phyloP scores from a whole-genome alignment of 2,113 vertebrate species.

The Astur gentilis region DNA sequence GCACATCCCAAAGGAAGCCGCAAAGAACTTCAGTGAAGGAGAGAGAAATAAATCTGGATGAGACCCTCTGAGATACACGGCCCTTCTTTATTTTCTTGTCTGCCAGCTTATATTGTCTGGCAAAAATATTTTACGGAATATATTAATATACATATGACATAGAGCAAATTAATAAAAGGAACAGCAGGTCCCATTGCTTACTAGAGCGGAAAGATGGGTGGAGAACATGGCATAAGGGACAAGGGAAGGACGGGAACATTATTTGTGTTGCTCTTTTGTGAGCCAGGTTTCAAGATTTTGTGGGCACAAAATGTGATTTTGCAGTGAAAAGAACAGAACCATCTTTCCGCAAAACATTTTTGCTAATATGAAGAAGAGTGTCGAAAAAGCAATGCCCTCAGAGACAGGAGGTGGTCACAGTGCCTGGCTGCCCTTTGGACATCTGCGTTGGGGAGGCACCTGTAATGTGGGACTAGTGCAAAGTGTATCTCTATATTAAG shows the following conservation, averaged over 20 bases:
- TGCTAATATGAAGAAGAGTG: not conserved
- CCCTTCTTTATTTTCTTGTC: conserved; percentile 29
- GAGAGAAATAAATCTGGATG: conserved; percentile 44
- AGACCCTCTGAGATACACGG: conserved; percentile 31
- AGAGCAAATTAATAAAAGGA: conserved; percentile 67
- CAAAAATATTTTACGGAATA: conserved; percentile 57
- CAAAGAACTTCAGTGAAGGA: conserved; percentile 42
- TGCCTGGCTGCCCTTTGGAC: conserved; percentile 64
- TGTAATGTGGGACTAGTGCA: conserved; percentile 56
- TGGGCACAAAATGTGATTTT: not conserved
- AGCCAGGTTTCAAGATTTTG: conserved; percentile 18
- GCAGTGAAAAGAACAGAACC: not conserved
- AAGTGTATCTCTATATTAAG: conserved; percentile 65
- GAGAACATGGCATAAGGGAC: conserved; percentile 62
- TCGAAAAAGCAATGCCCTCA: conserved; percentile 21
- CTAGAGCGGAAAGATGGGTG: conserved; percentile 64
- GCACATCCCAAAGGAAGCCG: conserved; percentile 30
- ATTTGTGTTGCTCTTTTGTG: conserved; percentile 21
- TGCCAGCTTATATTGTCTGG: conserved; percentile 51
- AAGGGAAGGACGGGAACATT: conserved; percentile 24
- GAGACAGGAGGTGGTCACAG: conserved; percentile 46
- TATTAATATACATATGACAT: conserved; percentile 68
- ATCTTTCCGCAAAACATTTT: not conserved
- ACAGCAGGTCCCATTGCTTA: conserved; percentile 65
- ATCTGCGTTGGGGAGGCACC: conserved; percentile 53